Percentiles rank a stretch among this genome's conserved stretches.
phyloP scores from a whole-genome alignment of 2,797 vertebrate species.

The Geotrypetes seraphini region DNA sequence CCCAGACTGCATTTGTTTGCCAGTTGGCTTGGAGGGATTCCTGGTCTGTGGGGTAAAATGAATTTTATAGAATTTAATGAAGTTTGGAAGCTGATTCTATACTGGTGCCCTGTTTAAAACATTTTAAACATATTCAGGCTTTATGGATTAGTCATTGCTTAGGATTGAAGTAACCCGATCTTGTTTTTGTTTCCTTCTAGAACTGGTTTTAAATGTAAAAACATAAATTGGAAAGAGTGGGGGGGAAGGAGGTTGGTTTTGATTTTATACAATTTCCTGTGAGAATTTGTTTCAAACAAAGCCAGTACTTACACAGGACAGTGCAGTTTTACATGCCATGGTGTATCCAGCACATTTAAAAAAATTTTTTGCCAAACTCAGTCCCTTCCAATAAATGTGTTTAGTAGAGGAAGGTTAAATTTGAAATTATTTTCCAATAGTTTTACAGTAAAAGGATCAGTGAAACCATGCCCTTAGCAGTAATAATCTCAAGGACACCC shows the following conservation, averaged over 20 bases:
- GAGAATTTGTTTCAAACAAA: slow-evolving; percentile 48
- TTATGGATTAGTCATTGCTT: slow-evolving; percentile 40
- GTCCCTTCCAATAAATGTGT: slow-evolving; percentile 49
- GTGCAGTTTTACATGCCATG: slow-evolving; percentile 42
- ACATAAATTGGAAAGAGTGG: slow-evolving; percentile 49
- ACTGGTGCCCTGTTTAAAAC: slow-evolving; percentile 16
- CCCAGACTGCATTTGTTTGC: too few relatives aligned
- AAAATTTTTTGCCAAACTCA: slow-evolving; percentile 47
- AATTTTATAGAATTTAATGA: too few relatives aligned
- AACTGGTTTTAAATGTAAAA: slow-evolving; percentile 52
- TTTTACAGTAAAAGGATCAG: slow-evolving; percentile 57
- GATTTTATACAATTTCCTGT: slow-evolving; percentile 68
- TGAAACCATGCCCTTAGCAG: slow-evolving; percentile 53
- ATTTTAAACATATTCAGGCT: slow-evolving; percentile 28
- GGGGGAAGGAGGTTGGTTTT: slow-evolving; percentile 56
- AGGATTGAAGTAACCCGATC: slow-evolving; percentile 25
- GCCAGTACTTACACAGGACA: slow-evolving; percentile 53
- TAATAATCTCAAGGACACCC: slow-evolving; percentile 57
- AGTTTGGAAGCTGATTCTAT: too few relatives aligned
- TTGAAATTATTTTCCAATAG: slow-evolving; percentile 60
- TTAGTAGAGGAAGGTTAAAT: slow-evolving; percentile 56
- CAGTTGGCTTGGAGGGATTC: too few relatives aligned
- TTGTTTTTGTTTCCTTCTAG: slow-evolving; percentile 39
- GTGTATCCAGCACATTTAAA: slow-evolving; percentile 35
- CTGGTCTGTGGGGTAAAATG: too few relatives aligned